Base-by-base conservation (phyloP, 2,113 vertebrate genomes). In the Ameiurus melas region DNA sequence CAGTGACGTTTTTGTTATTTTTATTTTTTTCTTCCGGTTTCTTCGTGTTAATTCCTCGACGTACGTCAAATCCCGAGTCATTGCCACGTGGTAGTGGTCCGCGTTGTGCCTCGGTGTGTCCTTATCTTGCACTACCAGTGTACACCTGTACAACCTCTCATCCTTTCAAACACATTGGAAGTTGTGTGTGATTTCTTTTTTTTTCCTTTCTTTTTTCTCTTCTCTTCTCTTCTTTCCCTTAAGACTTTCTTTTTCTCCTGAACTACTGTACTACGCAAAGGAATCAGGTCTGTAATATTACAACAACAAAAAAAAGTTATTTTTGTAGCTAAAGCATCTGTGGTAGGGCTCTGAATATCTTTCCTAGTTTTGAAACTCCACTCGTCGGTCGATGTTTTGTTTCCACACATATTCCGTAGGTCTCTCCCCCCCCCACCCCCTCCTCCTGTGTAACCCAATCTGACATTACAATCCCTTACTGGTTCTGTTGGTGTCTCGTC, bases 141-240 rank as follows among this genome's bases (percentile, higher is more conserved):
- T 78, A 85, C 71, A 70, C 85, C 68, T 87, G 85, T 57, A 53
- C 83, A 91, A 87, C 86, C 86, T 89, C 88, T 89, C n/a, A 85
- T 90, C 87, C 66, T 87, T 51, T 60, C 58, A 62, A 85, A 64
- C 9, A 78, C 8, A 33, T 36, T 79, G 36, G 17, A 62, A 4
- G 0, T 58, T 53, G 43, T n/a, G 8, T 71, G 53, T 84, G 20
- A 20, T 0, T 55, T 5, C 47, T 33, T 68, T 53, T 0, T 55
- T 10, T 9, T 33, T 68, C 39, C 25, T 30, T 36, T 33, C 20
- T 10, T 10, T 10, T 10, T 51, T n/a, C n/a, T n/a, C n/a, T 4
- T 47, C 7, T 9, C 7, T 9, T 51, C 47, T 51, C 9, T 51
- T 51, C 30, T 25, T 8, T 71, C 30, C 20, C 17, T 16, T 36